Base-by-base conservation (phyloP, 2,113 vertebrate species). In the Nipponia nippon region DNA sequence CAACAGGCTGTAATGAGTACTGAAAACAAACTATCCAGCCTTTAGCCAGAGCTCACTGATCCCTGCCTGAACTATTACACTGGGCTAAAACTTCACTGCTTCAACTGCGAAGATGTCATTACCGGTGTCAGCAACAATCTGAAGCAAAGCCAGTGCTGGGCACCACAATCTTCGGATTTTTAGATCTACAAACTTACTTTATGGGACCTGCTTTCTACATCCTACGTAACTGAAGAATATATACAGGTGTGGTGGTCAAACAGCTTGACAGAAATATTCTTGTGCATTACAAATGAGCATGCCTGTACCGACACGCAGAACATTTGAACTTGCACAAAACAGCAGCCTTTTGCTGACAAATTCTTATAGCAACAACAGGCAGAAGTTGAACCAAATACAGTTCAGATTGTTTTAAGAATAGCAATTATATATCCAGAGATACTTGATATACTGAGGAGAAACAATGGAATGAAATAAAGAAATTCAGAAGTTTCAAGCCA, bases 391-490 rank as follows among this genome's bases (percentile, higher is more conserved):
- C 50, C 70, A 93, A 91, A 90, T 6, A 46, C 17, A 34, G 83
- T 58, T 19, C 84, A 44, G 80, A 71, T 11, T 70, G 38, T 23
- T 89, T 87, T 63, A 85, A 76, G 66, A 95, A 95, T 23, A 82
- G 42, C 69, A 83, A 36, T 56, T 63, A 27, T 42, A 78, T 30
- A 96, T 29, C 25, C 83, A 87, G 66, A 85, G 78, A 77, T 47
- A 94, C 87, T 79, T 61, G 73, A 95, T 85, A 94, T 22, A 95
- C 56, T 4, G 5, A 87, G 80, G 87, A 96, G 77, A 82, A 95
- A 95, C 73, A 95, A 94, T 62, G 91, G 56, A 84, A 94, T 7
- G 36, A 91, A 94, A 95, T 84, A 55, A 83, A 97, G 92, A 94
- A 76, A 95, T 56, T 26, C 1, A 2, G 22, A 96, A 94, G 81